Evolutionary conservation across 2,113 vertebrate genomes (phyloP).

Genomic region (Eulemur macaco): DNA sequence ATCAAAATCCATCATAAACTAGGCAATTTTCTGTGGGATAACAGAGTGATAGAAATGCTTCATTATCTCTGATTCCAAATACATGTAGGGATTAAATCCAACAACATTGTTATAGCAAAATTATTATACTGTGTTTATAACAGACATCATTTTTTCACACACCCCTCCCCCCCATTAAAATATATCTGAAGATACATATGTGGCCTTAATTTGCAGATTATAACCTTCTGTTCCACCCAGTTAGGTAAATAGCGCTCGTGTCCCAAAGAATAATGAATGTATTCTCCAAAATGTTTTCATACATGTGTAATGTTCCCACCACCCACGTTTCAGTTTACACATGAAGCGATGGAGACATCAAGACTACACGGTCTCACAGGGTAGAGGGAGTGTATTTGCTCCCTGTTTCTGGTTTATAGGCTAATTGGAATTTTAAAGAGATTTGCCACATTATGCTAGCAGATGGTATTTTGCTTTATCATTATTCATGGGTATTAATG

Average conservation of each 20-base stretch:
- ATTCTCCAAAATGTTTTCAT: constrained; percentile 26
- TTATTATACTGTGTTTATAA: constrained; percentile 36
- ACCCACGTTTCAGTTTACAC: constrained; percentile 14
- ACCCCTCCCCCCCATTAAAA: neutral
- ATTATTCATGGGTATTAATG: constrained; percentile 80
- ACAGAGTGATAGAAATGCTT: constrained; percentile 23
- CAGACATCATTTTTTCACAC: neutral
- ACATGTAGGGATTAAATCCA: neutral
- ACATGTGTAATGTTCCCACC: neutral
- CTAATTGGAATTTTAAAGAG: constrained; percentile 78
- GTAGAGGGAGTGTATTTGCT: neutral
- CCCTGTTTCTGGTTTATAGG: constrained; percentile 62
- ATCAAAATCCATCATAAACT: constrained; percentile 47
- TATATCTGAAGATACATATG: constrained; percentile 27
- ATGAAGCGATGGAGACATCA: constrained; percentile 22
- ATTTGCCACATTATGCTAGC: constrained; percentile 72
- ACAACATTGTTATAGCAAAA: neutral
- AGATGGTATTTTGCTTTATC: constrained; percentile 77
- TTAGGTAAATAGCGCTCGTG: neutral
- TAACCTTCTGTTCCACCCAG: neutral
- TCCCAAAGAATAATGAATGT: constrained; percentile 39
- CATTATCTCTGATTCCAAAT: constrained; percentile 57
- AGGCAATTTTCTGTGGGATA: constrained; percentile 27
- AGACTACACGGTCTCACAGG: constrained; percentile 34
- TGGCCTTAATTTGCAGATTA: constrained; percentile 50